These are phyloP conservation scores for Leptobrachium ailaonicum DNA, from an alignment of 2,113 vertebrate species.

Conservation along the genomic window DNA sequence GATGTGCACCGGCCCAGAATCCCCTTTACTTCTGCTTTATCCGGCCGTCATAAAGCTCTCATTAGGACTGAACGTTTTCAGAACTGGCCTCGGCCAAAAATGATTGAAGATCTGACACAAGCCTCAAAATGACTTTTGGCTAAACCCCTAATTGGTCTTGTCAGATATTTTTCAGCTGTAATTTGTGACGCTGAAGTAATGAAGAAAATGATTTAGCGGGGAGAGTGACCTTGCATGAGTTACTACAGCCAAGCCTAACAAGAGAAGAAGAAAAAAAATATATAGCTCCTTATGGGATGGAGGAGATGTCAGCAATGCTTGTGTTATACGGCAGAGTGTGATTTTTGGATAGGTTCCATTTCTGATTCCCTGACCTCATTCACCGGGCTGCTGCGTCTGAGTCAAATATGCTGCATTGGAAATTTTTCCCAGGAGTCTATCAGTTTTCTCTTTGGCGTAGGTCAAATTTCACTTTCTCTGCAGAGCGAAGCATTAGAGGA, in stretches of 20 bases:
- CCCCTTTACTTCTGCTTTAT: not conserved
- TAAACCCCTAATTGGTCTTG: constrained; percentile 24
- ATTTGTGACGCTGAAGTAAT: constrained; percentile 11
- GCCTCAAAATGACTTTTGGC: constrained; percentile 4
- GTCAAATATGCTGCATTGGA: constrained; percentile 42
- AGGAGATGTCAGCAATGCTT: constrained; percentile 37
- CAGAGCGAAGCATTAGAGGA: constrained; percentile 19
- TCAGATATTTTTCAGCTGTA: constrained; percentile 12
- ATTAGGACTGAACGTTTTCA: not conserved
- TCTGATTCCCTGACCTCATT: constrained; percentile 32
- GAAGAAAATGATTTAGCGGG: constrained; percentile 46
- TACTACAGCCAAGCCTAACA: not conserved
- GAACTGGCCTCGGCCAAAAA: not conserved
- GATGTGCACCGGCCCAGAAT: not conserved
- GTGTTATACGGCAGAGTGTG: constrained; percentile 28
- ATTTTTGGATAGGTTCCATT: constrained; percentile 49
- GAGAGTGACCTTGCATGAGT: constrained; percentile 20
- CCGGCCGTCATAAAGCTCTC: not conserved
- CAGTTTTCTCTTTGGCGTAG: constrained; percentile 44
- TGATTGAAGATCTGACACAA: constrained; percentile 15
- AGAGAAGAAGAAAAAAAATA: constrained; percentile 20
- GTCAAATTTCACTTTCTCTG: constrained; percentile 45
- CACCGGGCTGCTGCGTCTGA: constrained; percentile 25
- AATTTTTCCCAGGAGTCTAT: constrained; percentile 41
- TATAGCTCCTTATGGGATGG: constrained; percentile 31